A percentile compares a stretch with the other conserved stretches of the same genome.
phyloP scores from a whole-genome alignment of 2,113 vertebrate genomes.

The Forbesichthys papilliferus region DNA sequence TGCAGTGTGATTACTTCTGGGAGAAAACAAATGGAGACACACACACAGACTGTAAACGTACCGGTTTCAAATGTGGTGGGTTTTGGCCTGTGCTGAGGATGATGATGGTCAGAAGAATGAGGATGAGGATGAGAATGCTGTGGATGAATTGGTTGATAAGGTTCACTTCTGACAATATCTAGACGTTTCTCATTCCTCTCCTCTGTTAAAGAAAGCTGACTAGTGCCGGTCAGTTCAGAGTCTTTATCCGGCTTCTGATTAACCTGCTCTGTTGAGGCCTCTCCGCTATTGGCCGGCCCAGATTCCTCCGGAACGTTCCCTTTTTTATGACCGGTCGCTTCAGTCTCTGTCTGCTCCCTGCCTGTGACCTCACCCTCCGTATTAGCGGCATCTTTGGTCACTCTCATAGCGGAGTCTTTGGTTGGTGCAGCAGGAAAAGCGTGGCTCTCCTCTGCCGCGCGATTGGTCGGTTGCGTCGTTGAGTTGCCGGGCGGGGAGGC shows the following conservation, averaged over 20 bases:
- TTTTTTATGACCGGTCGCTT: slow-evolving; percentile 25
- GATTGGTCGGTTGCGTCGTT: slow-evolving; percentile 28
- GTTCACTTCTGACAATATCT: slow-evolving; percentile 56
- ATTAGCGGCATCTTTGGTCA: slow-evolving; percentile 20
- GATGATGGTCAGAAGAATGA: slow-evolving; percentile 22
- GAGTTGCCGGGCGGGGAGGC: slow-evolving; percentile 31
- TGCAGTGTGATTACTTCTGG: background rate
- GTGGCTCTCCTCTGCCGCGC: slow-evolving; percentile 5
- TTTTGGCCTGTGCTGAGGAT: slow-evolving; percentile 63
- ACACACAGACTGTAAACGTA: slow-evolving; percentile 19
- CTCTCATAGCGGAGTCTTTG: slow-evolving; percentile 32
- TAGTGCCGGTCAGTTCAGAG: slow-evolving; percentile 35
- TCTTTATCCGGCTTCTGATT: slow-evolving; percentile 38
- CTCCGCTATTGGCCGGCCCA: slow-evolving; percentile 43
- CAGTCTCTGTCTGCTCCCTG: slow-evolving; percentile 42
- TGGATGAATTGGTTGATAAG: slow-evolving; percentile 23
- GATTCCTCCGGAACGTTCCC: slow-evolving; percentile 39
- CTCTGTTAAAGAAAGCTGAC: slow-evolving; percentile 41
- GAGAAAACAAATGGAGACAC: background rate
- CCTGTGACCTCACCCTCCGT: slow-evolving; percentile 29
- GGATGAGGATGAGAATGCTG: slow-evolving; percentile 13
- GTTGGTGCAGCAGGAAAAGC: slow-evolving; percentile 11
- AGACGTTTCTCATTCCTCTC: slow-evolving; percentile 57
- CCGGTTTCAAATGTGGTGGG: slow-evolving; percentile 61
- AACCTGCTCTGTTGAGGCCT: slow-evolving; percentile 26